phyloP scores from a whole-genome alignment of 2,888 invertebrate species.

The Lissonota sp. region DNA sequence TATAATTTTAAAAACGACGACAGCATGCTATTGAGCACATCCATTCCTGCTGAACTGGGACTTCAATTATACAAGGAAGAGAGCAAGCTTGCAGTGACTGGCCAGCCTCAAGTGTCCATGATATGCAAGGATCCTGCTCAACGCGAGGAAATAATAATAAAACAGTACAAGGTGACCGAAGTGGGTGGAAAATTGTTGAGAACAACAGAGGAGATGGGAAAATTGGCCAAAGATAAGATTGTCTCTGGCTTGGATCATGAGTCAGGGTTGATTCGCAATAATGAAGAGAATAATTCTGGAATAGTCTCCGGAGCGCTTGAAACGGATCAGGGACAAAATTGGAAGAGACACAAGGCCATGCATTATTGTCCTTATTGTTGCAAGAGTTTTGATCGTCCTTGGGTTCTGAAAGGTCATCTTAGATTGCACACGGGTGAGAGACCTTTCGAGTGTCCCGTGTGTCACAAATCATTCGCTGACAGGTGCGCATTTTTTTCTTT shows the following conservation, averaged over 20 bases:
- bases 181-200: conserved; percentile 1
- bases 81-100: conserved; percentile 15
- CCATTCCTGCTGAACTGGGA: conserved; percentile 64
- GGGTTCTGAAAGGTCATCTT: conserved; percentile 89
- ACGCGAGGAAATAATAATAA: neutral
- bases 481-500: conserved; percentile 82
- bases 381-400: conserved; percentile 89
- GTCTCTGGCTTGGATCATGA: conserved; percentile 4
- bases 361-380: conserved; percentile 87
- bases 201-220: neutral
- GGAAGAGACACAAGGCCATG: conserved; percentile 82
- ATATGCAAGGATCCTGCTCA: neutral
- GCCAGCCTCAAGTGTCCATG: neutral
- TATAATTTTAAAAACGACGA: conserved; percentile 69
- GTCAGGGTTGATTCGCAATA: neutral
- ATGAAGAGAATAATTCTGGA: conserved; percentile 7
- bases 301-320: conserved; percentile 37
- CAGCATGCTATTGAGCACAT: conserved; percentile 60
- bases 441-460: conserved; percentile 88
- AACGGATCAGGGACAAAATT: conserved; percentile 71
- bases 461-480: conserved; percentile 88
- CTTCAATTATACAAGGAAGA: conserved; percentile 57
- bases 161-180: neutral
- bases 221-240: conserved; percentile 4
- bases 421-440: conserved; percentile 89